Conservation (phyloP, 1,140 invertebrate genomes). For the Bilobella aurantiaca region DNA sequence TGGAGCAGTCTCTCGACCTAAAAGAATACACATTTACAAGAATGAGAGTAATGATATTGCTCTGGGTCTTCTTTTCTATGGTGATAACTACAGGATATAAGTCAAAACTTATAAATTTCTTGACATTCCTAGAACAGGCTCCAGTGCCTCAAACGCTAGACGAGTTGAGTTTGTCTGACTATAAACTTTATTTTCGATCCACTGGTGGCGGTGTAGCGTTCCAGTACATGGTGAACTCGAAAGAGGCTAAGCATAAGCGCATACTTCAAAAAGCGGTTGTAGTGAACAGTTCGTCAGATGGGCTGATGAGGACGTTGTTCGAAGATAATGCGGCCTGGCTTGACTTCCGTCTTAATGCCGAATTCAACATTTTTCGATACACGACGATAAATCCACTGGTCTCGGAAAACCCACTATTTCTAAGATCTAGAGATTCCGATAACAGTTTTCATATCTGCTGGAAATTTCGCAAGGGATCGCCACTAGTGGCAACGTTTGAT, state of each 20-base stretch:
- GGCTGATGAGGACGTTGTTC: neutral
- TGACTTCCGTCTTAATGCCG: neutral
- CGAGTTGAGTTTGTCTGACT: neutral
- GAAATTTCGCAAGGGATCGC: neutral
- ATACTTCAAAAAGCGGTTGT: neutral
- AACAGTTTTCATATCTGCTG: neutral
- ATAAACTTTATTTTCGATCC: neutral
- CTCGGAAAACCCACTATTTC: neutral
- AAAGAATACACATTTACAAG: neutral
- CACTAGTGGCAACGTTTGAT: neutral
- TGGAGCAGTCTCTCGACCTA: neutral
- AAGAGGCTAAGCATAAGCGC: neutral
- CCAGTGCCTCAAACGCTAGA: neutral
- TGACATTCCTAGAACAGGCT: neutral
- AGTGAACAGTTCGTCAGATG: neutral
- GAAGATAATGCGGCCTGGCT: neutral
- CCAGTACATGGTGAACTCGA: neutral
- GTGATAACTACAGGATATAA: slow-evolving; percentile 1
- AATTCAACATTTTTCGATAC: neutral
- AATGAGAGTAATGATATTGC: neutral
- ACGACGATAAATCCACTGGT: neutral
- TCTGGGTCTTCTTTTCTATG: slow-evolving; percentile 2
- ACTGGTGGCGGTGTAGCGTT: neutral
- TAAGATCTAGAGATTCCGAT: neutral
- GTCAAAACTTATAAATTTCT: slow-evolving; percentile 9